Conservation (phyloP, 2,888 invertebrate genomes). For the Autographa pulchrina region DNA sequence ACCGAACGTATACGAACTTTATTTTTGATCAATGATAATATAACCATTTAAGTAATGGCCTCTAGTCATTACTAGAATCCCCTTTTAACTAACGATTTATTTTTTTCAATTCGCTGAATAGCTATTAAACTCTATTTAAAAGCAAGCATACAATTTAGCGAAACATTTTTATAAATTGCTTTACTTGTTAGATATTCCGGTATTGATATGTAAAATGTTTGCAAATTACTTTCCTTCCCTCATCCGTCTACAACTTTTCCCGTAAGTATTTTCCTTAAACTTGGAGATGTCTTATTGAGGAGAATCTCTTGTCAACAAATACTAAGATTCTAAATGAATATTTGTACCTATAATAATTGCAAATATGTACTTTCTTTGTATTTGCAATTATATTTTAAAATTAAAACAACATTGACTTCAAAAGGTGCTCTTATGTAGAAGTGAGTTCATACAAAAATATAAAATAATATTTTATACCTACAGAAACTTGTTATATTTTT, state of each 20-base stretch:
- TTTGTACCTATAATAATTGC: not conserved
- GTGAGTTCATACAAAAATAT: no score
- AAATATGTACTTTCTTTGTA: no score
- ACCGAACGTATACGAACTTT: not conserved
- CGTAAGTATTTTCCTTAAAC: slow-evolving; percentile 1
- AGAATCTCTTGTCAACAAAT: not conserved
- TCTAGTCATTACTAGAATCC: slow-evolving; percentile 6
- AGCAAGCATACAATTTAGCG: not conserved
- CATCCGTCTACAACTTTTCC: not conserved
- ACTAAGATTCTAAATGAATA: not conserved
- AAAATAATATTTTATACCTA: no score
- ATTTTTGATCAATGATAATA: slow-evolving; percentile 6
- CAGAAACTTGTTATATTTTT: not conserved
- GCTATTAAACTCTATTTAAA: slow-evolving; percentile 5
- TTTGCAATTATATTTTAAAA: not conserved
- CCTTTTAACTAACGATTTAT: slow-evolving; percentile 6
- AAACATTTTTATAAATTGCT: slow-evolving; percentile 4
- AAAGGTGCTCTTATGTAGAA: not conserved
- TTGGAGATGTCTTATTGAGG: not conserved
- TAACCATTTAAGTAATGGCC: slow-evolving; percentile 6
- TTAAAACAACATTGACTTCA: not conserved
- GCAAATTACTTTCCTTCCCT: not conserved
- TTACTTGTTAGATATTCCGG: slow-evolving; percentile 4
- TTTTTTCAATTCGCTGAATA: not conserved
- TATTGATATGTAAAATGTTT: slow-evolving; percentile 4